Evolutionary conservation across 2,113 vertebrate genomes (phyloP).

Genomic region (Parus major): DNA sequence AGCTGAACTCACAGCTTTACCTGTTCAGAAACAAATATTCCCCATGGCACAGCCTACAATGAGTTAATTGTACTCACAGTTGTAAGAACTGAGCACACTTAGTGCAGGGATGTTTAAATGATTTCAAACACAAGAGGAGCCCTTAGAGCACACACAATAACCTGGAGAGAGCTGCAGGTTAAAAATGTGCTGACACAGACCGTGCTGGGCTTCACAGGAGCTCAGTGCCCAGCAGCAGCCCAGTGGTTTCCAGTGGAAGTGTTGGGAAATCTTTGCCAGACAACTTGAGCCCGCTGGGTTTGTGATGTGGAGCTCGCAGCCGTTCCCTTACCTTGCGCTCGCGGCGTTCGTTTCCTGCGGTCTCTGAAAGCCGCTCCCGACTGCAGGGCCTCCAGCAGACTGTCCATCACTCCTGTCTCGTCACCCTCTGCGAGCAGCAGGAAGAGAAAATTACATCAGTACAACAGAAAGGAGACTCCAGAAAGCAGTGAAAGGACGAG

Average conservation of each 20-base stretch:
- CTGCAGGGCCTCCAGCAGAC: slow-evolving; percentile 94
- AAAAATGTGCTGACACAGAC: not conserved
- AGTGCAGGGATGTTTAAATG: not conserved
- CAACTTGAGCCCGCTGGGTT: rapidly evolving
- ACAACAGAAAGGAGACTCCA: slow-evolving; percentile 32
- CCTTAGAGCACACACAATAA: not conserved
- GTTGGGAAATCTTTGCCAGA: not conserved
- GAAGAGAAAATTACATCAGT: slow-evolving; percentile 45
- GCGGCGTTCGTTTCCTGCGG: slow-evolving; percentile 91
- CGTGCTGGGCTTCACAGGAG: not conserved
- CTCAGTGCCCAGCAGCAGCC: not conserved
- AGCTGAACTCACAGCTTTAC: not conserved
- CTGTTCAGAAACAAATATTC: not conserved
- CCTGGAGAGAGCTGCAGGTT: not conserved
- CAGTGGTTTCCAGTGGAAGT: not conserved
- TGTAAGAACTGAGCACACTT: not conserved
- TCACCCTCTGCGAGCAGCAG: slow-evolving; percentile 86
- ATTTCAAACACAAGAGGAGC: not conserved
- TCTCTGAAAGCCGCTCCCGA: slow-evolving; percentile 98
- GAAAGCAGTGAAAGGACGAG: not conserved
- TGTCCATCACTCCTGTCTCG: slow-evolving; percentile 98
- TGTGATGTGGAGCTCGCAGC: rapidly evolving
- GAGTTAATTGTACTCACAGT: not conserved
- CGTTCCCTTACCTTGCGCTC: slow-evolving; percentile 72
- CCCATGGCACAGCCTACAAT: not conserved